phyloP scores from a whole-genome alignment of 2,797 vertebrate genomes.

The Xenopus petersii region DNA sequence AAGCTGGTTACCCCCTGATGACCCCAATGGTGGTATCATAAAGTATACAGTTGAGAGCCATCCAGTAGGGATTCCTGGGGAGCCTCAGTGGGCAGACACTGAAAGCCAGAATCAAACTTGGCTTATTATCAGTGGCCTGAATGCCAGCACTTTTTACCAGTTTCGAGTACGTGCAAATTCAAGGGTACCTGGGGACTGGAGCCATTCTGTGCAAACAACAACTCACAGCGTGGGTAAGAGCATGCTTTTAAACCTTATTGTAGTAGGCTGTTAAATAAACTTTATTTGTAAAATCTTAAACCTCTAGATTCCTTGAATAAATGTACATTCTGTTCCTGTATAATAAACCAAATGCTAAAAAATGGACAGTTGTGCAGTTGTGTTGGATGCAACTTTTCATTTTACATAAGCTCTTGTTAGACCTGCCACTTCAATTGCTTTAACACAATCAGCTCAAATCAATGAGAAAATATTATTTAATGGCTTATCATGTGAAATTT shows the following conservation, averaged over 20 bases:
- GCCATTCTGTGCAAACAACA: constrained; percentile 74
- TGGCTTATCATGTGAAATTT: too few relatives aligned
- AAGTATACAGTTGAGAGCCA: constrained; percentile 94
- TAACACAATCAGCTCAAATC: too few relatives aligned
- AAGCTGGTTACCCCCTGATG: constrained; percentile 78
- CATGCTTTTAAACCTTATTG: not conserved
- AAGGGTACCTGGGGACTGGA: constrained; percentile 92
- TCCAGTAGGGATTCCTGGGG: constrained; percentile 74
- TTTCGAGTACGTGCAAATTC: constrained; percentile 91
- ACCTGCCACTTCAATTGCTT: too few relatives aligned
- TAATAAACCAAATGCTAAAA: too few relatives aligned
- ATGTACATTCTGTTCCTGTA: too few relatives aligned
- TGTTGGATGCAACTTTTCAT: too few relatives aligned
- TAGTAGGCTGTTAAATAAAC: not conserved
- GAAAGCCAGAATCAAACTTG: constrained; percentile 83
- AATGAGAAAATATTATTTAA: too few relatives aligned
- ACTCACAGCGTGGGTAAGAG: constrained; percentile 77
- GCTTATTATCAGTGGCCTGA: constrained; percentile 80
- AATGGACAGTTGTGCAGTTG: too few relatives aligned
- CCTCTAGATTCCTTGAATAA: too few relatives aligned
- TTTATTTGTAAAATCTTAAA: too few relatives aligned
- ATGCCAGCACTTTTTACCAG: constrained; percentile 86
- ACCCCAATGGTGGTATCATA: constrained; percentile 83
- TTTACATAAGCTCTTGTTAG: too few relatives aligned
- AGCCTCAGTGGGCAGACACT: constrained; percentile 87